Percentiles rank a stretch among this genome's conserved stretches.
Conservation (phyloP, 1,140 invertebrate genomes). For the Drosophila littoralis region DNA sequence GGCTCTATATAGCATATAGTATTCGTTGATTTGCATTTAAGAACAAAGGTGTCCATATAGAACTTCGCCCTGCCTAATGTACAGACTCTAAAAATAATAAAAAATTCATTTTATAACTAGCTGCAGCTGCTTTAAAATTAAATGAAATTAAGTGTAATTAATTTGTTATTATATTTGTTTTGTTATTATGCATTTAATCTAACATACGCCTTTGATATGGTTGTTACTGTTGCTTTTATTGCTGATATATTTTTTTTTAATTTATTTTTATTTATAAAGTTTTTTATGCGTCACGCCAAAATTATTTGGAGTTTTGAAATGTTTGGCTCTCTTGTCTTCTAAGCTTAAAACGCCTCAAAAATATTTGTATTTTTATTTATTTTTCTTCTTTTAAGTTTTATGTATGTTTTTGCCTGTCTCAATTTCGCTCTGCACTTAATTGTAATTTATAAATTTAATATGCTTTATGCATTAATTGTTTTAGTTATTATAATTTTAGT, state of each 20-base stretch:
- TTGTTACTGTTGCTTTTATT: slow-evolving; percentile 83
- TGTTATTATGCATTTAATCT: slow-evolving; percentile 74
- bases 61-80: slow-evolving; percentile 48
- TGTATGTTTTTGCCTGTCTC: slow-evolving; percentile 50
- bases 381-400: slow-evolving; percentile 13
- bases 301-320: slow-evolving; percentile 77
- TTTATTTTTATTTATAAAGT: slow-evolving; percentile 40
- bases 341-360: slow-evolving; percentile 80
- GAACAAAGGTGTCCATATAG: slow-evolving; percentile 43
- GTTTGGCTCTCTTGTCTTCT: slow-evolving; percentile 68
- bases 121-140: slow-evolving; percentile 43
- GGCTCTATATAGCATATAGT: slow-evolving; percentile 48
- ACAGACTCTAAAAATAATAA: slow-evolving; percentile 30
- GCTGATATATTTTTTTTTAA: slow-evolving; percentile 66
- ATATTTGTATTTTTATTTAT: slow-evolving; percentile 58
- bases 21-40: slow-evolving; percentile 75
- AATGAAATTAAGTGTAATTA: slow-evolving; percentile 47
- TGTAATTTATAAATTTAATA: slow-evolving; percentile 54
- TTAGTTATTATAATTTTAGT: slow-evolving; percentile 34
- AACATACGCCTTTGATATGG: slow-evolving; percentile 84
- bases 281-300: slow-evolving; percentile 64
- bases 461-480: slow-evolving; percentile 37
- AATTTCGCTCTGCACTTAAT: slow-evolving; percentile 59
- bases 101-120: slow-evolving; percentile 37
- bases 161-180: slow-evolving; percentile 41